Conservation (phyloP, 2,113 vertebrate species). For the Tetrax tetrax region DNA sequence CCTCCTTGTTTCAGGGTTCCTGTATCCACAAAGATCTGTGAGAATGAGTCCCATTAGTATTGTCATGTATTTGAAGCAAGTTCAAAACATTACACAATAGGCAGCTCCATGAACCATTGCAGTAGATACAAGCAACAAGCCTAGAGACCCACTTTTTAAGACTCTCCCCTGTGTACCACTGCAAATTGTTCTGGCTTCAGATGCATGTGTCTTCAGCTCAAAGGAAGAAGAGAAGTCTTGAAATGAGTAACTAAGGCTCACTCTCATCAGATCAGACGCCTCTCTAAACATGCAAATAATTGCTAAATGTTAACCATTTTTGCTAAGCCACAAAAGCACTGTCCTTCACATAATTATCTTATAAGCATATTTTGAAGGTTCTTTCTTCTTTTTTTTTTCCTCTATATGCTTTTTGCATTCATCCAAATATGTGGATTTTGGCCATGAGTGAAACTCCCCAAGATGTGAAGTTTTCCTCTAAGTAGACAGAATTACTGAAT, state of each 20-base stretch:
- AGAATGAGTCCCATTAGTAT: background rate
- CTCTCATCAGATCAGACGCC: background rate
- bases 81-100: background rate
- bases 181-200: background rate
- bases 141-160: background rate
- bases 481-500: background rate
- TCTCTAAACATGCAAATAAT: background rate
- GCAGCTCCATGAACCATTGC: background rate
- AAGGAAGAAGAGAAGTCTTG: background rate
- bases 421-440: background rate
- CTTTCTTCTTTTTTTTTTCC: background rate
- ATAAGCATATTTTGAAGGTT: background rate
- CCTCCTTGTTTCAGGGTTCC: background rate
- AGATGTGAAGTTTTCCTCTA: background rate
- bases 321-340: background rate
- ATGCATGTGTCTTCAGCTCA: background rate
- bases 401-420: background rate
- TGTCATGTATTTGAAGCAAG: background rate
- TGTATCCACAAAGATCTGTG: background rate
- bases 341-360: fast-evolving
- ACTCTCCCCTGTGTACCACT: background rate
- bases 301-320: background rate
- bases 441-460: background rate
- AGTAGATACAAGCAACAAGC: background rate
- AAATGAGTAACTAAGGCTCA: background rate